Evolutionary conservation across 1,140 invertebrate genomes (phyloP), one percentile per base, ranked within the genome.

Genomic region (Papilio aristodemus): DNA sequence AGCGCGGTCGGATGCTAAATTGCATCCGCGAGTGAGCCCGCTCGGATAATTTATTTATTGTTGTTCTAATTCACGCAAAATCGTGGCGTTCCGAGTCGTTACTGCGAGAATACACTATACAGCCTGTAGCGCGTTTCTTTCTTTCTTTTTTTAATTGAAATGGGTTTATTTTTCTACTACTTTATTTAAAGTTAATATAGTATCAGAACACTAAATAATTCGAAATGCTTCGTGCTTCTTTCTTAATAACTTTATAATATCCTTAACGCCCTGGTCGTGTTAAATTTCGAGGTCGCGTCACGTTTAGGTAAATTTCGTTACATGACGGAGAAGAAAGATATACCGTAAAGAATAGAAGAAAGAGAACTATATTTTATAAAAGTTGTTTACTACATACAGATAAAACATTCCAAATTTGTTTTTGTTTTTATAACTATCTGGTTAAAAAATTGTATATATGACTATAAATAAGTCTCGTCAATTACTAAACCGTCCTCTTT

Each of bases 51-150:
- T 80, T 73, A 75, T 80, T 80, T 80, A 82, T 80, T 75, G 76
- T 79, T 77, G 71, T 72, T 75, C 73, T 77, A 79, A 80, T 80
- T 79, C 76, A 80, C 78, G 75, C 78, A 75, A 76, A 80, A 75
- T 82, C 76, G 80, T 80, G 78, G 74, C 64, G 80, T 72, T 75
- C 69, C 50, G 64, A 76, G 66, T 77, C 77, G 76, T 77, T 77
- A 73, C 79, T 70, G 74, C 59, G 50, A 32, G 27, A 3, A 32
- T 6, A 32, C 27, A 32, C 27, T 32, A n/a, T n/a, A 41, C 14
- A 41, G 17, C 14, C 8, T 14, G n/a, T 43, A 9, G 17, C 43
- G 10, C 17, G 17, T 46, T 46, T 0, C 8, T 25, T 25, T 54
- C 22, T 46, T 19, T 19, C 11, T 54, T 13, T 0, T 32, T 32